phyloP scores from a whole-genome alignment of 2,113 vertebrate species.

The Piprites chloris region DNA sequence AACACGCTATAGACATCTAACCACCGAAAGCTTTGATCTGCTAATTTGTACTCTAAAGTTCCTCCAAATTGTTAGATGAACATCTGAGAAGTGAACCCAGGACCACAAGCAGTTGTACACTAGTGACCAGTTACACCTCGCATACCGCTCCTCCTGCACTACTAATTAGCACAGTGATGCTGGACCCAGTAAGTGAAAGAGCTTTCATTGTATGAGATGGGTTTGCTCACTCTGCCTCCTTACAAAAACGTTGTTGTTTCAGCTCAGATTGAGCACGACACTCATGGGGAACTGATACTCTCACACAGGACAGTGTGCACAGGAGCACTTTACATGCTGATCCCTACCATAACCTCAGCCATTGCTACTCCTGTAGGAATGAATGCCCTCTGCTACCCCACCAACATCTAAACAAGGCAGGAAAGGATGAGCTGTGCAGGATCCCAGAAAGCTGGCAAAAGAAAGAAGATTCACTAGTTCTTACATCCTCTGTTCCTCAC shows the following conservation, averaged over 20 bases:
- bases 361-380: fast-evolving
- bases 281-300: background rate
- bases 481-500: background rate
- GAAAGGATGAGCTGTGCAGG: background rate
- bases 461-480: background rate
- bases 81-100: background rate
- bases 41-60: background rate
- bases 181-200: background rate
- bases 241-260: background rate
- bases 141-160: background rate
- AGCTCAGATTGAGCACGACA: background rate
- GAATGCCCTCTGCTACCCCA: background rate
- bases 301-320: background rate
- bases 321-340: fast-evolving
- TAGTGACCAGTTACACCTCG: background rate
- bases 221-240: background rate
- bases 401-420: background rate
- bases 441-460: background rate
- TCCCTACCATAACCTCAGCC: background rate
- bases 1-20: background rate
- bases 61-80: background rate
- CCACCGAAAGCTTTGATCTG: background rate
- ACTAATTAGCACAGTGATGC: background rate
- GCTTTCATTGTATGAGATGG: fast-evolving
- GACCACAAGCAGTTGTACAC: background rate